Evolutionary conservation across 2,113 vertebrate genomes (phyloP), one percentile per base, ranked within the genome.

Genomic region (Microcebus murinus): DNA sequence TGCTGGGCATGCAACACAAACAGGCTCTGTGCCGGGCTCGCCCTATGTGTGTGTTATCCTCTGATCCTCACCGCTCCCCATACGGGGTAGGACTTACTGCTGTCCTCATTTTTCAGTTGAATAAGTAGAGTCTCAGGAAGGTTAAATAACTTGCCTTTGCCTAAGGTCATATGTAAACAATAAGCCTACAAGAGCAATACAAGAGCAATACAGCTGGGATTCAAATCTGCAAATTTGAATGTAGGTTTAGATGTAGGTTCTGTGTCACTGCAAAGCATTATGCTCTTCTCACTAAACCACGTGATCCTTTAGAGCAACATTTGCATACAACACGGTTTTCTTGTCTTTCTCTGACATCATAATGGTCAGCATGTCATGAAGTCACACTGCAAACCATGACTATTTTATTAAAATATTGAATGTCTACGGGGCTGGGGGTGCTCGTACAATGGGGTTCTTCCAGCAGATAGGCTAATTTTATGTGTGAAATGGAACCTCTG

Each of bases 41-140:
- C 55, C 29, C 31, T 14, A 8, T 48, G 45, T 48, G 1, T 23
- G 27, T 7, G 13, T 2, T 7, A 0, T 34, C n/a, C 59, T 21
- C 42, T 84, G 13, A 57, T 45, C 68, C 25, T 20, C 25, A 79
- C 34, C 20, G 14, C 18, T 11, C 6, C 13, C 14, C 27, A n/a
- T 42, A 4, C n/a, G 15, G 55, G 25, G 48, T 15, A 73, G 57
- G 45, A 11, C 27, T 13, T 50, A 29, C 45, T 55, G 12, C 65
- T 83, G 7, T 45, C 52, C 29, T 83, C 18, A 57, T 13, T 79
- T 21, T 85, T 80, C 21, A 95, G 3, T 70, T 71, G 6, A 48
- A 13, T 42, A 85, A 55, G 9, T 18, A 71, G 55, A 71, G 15
- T 95, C 71, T 71, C 6, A 31, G 6, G 20, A 79, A 68, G 27